A percentile compares a stretch with the other conserved stretches of the same genome.
Conservation (phyloP, 2,113 vertebrate genomes). For the Takifugu flavidus region DNA sequence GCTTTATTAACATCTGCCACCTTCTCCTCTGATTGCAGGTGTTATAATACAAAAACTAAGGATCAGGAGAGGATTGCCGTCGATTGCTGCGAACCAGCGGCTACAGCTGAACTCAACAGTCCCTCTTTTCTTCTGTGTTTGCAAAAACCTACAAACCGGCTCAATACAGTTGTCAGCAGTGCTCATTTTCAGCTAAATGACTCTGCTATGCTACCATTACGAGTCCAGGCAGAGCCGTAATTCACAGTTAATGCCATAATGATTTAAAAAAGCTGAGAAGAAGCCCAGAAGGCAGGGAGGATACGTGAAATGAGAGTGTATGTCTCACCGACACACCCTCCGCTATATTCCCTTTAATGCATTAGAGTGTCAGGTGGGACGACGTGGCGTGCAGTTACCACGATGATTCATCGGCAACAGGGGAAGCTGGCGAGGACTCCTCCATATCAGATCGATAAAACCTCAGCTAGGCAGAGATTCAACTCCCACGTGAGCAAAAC, state of each 20-base stretch:
- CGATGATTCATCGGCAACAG: conserved; percentile 47
- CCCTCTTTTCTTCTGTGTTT: no score
- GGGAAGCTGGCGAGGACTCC: conserved; percentile 40
- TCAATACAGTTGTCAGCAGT: conserved; percentile 45
- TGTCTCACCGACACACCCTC: conserved; percentile 13
- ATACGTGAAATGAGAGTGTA: conserved; percentile 17
- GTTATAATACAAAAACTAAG: no score
- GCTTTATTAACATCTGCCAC: no score
- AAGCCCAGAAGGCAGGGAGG: conserved; percentile 1
- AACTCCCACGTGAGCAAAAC: conserved; percentile 43
- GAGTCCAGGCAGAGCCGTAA: conserved; percentile 17
- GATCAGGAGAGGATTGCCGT: no score
- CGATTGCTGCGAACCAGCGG: no score
- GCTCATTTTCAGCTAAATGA: conserved; percentile 28
- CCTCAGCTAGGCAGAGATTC: conserved; percentile 32
- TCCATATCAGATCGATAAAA: conserved; percentile 53
- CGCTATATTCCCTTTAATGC: background rate
- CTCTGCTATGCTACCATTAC: background rate
- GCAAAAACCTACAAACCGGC: background rate
- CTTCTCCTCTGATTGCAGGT: no score
- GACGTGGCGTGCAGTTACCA: conserved; percentile 32
- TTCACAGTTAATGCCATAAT: conserved; percentile 16
- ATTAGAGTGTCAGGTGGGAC: conserved; percentile 8
- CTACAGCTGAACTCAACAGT: no score
- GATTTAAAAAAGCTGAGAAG: background rate